Evolutionary conservation across 1,140 invertebrate genomes (phyloP).

Genomic region (Papilio machaon): DNA sequence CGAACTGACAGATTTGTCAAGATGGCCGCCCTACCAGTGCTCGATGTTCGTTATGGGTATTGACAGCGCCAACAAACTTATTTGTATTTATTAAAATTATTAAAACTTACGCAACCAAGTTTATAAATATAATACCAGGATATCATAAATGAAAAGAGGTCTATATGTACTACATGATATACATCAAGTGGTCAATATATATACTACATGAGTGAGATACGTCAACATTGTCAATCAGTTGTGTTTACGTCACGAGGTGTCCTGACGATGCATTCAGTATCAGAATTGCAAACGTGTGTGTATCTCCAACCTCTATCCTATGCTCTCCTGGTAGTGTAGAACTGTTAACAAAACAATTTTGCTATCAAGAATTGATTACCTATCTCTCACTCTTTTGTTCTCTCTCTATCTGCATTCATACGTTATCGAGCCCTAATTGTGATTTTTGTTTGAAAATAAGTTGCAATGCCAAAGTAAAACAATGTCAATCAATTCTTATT

Average conservation of each 20-base stretch:
- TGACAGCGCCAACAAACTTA: no score
- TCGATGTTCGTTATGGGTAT: no score
- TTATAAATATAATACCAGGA: constrained; percentile 48
- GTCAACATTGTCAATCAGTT: constrained; percentile 41
- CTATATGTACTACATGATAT: not conserved
- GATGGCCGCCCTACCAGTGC: no score
- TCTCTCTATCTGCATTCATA: no score
- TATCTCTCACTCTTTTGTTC: not conserved
- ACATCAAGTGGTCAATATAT: no score
- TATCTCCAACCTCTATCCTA: not conserved
- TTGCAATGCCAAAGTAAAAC: no score
- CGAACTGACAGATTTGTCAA: no score
- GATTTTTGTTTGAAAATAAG: not conserved
- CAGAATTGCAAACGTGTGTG: not conserved
- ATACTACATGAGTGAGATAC: not conserved
- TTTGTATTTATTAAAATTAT: no score
- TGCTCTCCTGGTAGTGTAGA: not conserved
- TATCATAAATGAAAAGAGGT: constrained; percentile 40
- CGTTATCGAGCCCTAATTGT: no score
- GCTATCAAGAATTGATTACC: not conserved
- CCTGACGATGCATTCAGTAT: not conserved
- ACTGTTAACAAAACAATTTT: constrained; percentile 5
- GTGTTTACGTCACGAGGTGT: constrained; percentile 48
- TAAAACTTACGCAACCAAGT: not conserved
- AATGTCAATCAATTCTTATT: no score